phyloP scores from a whole-genome alignment of 2,888 invertebrate genomes.

The Rapana venosa region DNA sequence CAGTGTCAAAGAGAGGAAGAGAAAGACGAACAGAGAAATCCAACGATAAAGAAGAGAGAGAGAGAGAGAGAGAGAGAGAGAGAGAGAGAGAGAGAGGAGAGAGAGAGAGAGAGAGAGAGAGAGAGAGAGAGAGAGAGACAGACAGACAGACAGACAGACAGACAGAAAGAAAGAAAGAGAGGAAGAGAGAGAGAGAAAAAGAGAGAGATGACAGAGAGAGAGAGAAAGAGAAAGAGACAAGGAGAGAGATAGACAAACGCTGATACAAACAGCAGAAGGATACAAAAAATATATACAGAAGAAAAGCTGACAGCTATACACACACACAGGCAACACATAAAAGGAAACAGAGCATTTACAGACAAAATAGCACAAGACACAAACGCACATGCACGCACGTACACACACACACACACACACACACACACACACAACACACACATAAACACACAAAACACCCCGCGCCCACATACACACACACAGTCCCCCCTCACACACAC shows the following conservation, averaged over 20 bases:
- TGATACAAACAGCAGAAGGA: background rate
- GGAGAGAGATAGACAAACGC: background rate
- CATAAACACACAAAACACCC: background rate
- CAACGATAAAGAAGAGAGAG: background rate
- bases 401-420: slow-evolving; percentile 3
- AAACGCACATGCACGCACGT: background rate
- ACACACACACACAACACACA: slow-evolving; percentile 3
- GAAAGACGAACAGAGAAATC: background rate
- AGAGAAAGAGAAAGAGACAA: background rate
- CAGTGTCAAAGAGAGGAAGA: background rate
- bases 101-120: background rate
- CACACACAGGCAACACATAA: background rate
- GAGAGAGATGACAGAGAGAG: background rate
- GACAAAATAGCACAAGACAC: background rate
- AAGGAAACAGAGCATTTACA: background rate
- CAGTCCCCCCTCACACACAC: background rate
- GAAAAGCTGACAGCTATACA: background rate
- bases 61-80: background rate
- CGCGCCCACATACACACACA: background rate
- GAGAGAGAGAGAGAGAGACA: background rate
- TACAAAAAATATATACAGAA: background rate
- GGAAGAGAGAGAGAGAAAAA: background rate
- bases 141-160: background rate
- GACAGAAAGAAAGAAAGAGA: background rate
- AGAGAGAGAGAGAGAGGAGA: background rate